Conservation (phyloP, 2,888 invertebrate species). For the Spodoptera littoralis region DNA sequence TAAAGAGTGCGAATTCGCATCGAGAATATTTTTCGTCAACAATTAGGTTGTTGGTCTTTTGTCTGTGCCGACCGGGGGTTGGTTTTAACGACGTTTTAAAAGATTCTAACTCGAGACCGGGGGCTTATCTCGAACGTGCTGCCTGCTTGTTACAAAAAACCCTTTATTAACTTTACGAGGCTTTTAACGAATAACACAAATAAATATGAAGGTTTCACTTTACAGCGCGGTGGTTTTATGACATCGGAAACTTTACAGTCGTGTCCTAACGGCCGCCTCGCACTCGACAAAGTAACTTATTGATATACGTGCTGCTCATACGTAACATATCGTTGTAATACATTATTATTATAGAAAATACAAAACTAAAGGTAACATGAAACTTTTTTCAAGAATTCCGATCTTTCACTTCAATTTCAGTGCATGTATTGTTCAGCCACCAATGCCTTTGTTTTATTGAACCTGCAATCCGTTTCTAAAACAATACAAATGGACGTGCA, state of each 20-base stretch:
- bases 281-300: constrained; percentile 51
- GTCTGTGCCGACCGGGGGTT: constrained; percentile 82
- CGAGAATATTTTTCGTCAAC: constrained; percentile 87
- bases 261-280: constrained; percentile 58
- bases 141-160: constrained; percentile 84
- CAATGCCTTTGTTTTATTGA: constrained; percentile 19
- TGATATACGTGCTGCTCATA: constrained; percentile 29
- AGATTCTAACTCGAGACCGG: constrained; percentile 83
- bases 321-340: constrained; percentile 6
- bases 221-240: constrained; percentile 77
- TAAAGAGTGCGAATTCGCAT: constrained; percentile 88
- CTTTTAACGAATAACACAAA: constrained; percentile 87
- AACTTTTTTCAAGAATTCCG: constrained; percentile 4
- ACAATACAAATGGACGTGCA: constrained; percentile 37
- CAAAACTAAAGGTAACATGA: constrained; percentile 4
- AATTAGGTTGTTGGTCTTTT: constrained; percentile 85
- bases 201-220: constrained; percentile 83
- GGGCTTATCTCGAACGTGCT: constrained; percentile 85
- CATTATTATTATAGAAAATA: constrained; percentile 7
- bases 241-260: constrained; percentile 74
- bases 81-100: constrained; percentile 88
- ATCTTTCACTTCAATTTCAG: constrained; percentile 2
- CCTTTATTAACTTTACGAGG: constrained; percentile 87
- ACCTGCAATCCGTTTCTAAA: constrained; percentile 44
- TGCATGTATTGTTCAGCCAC: constrained; percentile 18